phyloP scores from a whole-genome alignment of 2,113 vertebrate genomes.

The Rhadina sibilatrix region DNA sequence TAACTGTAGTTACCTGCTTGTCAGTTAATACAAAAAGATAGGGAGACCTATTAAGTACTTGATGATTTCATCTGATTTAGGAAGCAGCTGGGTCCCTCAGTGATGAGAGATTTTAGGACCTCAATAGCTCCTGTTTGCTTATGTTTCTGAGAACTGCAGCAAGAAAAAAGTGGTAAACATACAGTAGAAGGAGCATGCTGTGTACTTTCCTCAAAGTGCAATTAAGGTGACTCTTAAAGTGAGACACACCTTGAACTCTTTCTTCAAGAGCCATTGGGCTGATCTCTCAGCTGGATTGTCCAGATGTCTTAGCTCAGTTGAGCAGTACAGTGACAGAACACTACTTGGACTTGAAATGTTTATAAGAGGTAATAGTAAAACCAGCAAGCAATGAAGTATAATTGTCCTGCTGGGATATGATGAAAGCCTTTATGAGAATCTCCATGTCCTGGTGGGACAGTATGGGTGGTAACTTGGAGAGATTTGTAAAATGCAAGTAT shows the following conservation, averaged over 20 bases:
- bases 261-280: background rate
- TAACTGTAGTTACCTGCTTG: background rate
- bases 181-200: background rate
- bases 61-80: background rate
- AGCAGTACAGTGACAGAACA: conserved; percentile 44
- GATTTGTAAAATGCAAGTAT: conserved; percentile 40
- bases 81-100: background rate
- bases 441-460: conserved; percentile 45
- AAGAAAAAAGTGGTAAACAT: background rate
- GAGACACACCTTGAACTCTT: background rate
- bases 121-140: background rate
- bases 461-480: conserved; percentile 68
- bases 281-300: conserved; percentile 13
- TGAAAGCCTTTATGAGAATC: conserved; percentile 65
- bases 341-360: conserved; percentile 35
- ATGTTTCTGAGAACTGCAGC: background rate
- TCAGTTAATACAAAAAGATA: background rate
- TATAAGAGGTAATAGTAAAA: conserved; percentile 58
- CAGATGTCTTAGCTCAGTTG: conserved; percentile 36
- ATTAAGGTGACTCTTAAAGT: background rate
- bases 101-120: background rate
- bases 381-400: conserved; percentile 45
- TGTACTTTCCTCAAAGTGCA: background rate
- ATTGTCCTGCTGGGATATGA: conserved; percentile 68
- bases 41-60: background rate